Percentiles rank a stretch among this genome's conserved stretches.
Evolutionary conservation across 2,797 vertebrate species (phyloP).

Genomic region (Poecilia gillii): DNA sequence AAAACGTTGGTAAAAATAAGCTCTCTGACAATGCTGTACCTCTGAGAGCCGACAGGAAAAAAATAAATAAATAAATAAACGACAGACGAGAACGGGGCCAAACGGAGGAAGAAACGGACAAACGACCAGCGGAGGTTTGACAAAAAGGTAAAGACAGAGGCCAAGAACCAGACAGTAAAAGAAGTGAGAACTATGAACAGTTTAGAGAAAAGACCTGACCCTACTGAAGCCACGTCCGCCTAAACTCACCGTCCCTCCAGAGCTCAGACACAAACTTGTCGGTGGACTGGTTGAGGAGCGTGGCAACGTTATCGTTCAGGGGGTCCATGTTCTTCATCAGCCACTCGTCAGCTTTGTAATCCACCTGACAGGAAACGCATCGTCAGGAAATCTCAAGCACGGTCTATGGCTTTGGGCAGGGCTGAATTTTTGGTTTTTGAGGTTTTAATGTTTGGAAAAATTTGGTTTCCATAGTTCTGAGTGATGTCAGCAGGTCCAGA

Average conservation of each 20-base stretch:
- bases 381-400: too few species aligned
- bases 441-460: too few species aligned
- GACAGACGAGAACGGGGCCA: constrained; percentile 55
- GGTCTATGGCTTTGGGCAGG: too few species aligned
- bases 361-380: constrained; percentile 84
- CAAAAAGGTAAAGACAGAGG: constrained; percentile 68
- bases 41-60: constrained; percentile 84
- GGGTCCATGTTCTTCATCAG: constrained; percentile 99
- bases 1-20: constrained; percentile 97
- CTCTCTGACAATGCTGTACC: constrained; percentile 93
- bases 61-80: constrained; percentile 37
- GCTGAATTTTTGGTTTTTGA: too few species aligned
- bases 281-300: constrained; percentile 93
- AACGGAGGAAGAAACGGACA: constrained; percentile 53
- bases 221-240: constrained; percentile 26
- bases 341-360: constrained; percentile 98
- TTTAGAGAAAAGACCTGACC: constrained; percentile 3
- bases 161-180: constrained; percentile 51
- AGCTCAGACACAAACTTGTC: constrained; percentile 97
- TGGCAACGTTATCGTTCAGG: constrained; percentile 93
- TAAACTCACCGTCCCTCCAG: constrained; percentile 92
- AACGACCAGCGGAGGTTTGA: constrained; percentile 37
- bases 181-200: constrained; percentile 1
- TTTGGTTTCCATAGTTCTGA: too few species aligned
- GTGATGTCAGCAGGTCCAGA: too few species aligned